Conservation (phyloP, 2,888 invertebrate genomes). For the Xestia c-nigrum region DNA sequence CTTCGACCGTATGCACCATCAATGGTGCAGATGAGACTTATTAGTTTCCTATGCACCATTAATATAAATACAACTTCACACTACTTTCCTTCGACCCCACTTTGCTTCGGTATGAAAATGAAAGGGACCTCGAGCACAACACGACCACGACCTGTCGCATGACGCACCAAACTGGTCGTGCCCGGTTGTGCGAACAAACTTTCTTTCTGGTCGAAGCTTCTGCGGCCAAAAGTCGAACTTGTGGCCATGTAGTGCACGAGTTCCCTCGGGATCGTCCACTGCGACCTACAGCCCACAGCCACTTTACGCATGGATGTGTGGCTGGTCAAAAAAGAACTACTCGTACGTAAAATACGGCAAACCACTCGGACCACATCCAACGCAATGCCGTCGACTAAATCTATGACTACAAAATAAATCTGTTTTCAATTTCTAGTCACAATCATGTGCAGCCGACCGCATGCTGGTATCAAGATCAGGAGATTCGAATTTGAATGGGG, state of each 20-base stretch:
- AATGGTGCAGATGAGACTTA: too few relatives aligned
- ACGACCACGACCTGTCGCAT: not conserved
- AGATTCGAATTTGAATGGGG: slow-evolving; percentile 80
- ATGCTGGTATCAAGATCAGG: slow-evolving; percentile 89
- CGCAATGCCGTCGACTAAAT: not conserved
- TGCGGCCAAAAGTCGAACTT: not conserved
- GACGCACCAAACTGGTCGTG: not conserved
- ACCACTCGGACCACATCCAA: not conserved
- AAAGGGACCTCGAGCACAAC: not conserved
- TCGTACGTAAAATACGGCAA: not conserved
- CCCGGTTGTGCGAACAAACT: not conserved
- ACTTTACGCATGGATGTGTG: not conserved
- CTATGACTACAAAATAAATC: not conserved
- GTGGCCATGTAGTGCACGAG: not conserved
- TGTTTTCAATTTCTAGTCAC: slow-evolving; percentile 78
- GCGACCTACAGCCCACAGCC: not conserved
- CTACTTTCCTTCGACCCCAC: too few relatives aligned
- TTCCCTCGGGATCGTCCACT: not conserved
- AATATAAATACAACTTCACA: too few relatives aligned
- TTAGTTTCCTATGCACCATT: too few relatives aligned
- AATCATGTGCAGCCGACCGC: slow-evolving; percentile 84
- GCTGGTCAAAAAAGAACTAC: not conserved
- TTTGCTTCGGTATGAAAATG: not conserved
- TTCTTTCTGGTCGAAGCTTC: not conserved
- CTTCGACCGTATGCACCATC: too few relatives aligned